A percentile compares a stretch with the other conserved stretches of the same genome.
These are phyloP conservation scores for Hemiscyllium ocellatum DNA, from an alignment of 2,113 vertebrate species.

Conservation along the genomic window DNA sequence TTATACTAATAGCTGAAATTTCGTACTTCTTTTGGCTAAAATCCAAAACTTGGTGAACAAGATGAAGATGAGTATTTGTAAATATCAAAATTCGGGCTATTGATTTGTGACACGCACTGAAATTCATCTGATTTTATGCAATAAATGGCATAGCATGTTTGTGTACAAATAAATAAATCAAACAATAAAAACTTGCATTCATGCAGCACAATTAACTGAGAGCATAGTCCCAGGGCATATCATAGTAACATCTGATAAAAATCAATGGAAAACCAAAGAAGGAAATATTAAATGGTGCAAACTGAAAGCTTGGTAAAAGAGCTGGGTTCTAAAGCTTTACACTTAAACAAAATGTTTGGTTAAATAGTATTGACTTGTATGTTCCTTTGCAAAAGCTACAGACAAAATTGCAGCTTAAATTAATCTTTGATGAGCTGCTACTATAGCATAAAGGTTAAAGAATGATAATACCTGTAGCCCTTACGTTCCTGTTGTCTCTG, in stretches of 20 bases:
- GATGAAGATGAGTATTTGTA: not conserved
- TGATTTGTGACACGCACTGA: not conserved
- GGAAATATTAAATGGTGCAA: not conserved
- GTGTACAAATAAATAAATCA: not conserved
- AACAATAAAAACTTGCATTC: not conserved
- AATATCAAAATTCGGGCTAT: not conserved
- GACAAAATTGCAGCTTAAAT: not conserved
- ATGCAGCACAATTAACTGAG: not conserved
- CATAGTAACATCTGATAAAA: not conserved
- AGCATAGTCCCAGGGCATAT: not conserved
- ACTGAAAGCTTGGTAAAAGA: not conserved
- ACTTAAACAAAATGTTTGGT: not conserved
- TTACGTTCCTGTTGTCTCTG: not conserved
- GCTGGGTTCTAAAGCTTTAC: not conserved
- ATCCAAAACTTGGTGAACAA: not conserved
- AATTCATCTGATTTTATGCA: not conserved
- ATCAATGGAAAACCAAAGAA: not conserved
- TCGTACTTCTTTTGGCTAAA: not conserved
- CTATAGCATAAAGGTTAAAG: not conserved
- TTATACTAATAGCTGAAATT: not conserved
- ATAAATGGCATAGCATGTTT: not conserved
- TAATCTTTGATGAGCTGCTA: not conserved
- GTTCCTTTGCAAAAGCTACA: not conserved
- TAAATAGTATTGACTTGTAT: not conserved
- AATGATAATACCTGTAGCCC: not conserved